These are phyloP conservation scores for Halcyon leucocephala DNA, from an alignment of 2,797 vertebrate genomes.

Conservation along the genomic window DNA sequence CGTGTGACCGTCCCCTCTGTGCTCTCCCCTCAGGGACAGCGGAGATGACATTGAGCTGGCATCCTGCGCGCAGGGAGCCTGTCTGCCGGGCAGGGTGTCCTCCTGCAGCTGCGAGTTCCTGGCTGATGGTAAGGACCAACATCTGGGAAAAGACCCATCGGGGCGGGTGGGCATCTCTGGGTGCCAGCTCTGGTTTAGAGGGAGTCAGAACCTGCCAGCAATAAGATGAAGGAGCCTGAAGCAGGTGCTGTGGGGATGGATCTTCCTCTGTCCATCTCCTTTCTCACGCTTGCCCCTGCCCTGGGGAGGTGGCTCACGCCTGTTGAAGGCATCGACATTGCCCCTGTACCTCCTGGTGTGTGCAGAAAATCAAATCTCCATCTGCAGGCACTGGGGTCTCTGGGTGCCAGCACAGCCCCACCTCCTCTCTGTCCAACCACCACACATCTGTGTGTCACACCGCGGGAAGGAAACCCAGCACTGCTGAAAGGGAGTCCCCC, in stretches of 20 bases:
- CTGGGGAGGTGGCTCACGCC: background rate
- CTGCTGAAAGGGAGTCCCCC: background rate
- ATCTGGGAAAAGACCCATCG: rapidly evolving
- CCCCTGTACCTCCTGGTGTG: background rate
- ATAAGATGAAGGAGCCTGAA: background rate
- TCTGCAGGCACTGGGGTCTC: background rate
- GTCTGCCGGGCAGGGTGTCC: slow-evolving; percentile 84
- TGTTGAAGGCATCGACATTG: background rate
- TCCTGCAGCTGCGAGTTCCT: slow-evolving; percentile 95
- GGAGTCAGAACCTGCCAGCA: background rate
- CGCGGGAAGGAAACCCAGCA: background rate
- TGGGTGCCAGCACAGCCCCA: background rate
- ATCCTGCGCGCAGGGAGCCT: slow-evolving; percentile 88
- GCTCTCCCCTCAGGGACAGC: slow-evolving; percentile 85
- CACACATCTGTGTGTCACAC: rapidly evolving
- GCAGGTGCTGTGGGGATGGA: background rate
- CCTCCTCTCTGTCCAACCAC: background rate
- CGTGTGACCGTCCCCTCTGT: background rate
- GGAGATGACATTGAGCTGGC: slow-evolving; percentile 93
- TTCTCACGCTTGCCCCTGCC: rapidly evolving
- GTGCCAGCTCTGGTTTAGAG: background rate
- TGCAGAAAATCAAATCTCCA: background rate
- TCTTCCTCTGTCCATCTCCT: background rate
- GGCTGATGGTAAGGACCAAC: slow-evolving; percentile 84
- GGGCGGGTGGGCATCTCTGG: background rate